Conservation (phyloP, 1,140 invertebrate genomes). For the Nasonia longicornis region DNA sequence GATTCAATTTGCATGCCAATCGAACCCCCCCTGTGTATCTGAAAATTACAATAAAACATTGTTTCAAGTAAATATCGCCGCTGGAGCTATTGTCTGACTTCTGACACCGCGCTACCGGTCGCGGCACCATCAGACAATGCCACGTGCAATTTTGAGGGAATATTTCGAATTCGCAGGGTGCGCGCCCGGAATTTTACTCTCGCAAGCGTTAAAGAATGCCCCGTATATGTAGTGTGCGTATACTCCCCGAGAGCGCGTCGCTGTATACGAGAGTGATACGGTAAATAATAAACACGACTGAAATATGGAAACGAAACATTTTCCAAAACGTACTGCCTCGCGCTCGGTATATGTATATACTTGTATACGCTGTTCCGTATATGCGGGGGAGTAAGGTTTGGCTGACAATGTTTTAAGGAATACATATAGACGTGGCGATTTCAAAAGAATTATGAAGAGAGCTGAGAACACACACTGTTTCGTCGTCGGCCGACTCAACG, state of each 20-base stretch:
- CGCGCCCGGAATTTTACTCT: too few species aligned
- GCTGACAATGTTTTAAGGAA: background rate
- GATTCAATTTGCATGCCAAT: constrained; percentile 3
- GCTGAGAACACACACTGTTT: too few species aligned
- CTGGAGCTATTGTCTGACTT: background rate
- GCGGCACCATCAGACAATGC: background rate
- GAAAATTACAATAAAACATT: background rate
- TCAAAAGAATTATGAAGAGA: background rate
- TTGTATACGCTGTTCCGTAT: too few species aligned
- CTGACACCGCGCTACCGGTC: background rate
- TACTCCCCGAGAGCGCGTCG: background rate
- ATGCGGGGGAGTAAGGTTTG: background rate
- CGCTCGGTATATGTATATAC: background rate
- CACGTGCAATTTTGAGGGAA: background rate
- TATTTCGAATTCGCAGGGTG: background rate
- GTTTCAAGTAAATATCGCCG: background rate
- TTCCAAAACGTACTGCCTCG: background rate
- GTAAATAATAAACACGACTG: background rate
- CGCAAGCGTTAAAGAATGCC: background rate
- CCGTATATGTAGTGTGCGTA: background rate
- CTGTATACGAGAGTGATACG: background rate
- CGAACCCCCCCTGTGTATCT: background rate
- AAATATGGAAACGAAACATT: background rate
- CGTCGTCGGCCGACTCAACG: too few species aligned
- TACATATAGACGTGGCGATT: background rate